Evolutionary conservation across 2,888 invertebrate genomes (phyloP).

Genomic region (Apodemia mormo): DNA sequence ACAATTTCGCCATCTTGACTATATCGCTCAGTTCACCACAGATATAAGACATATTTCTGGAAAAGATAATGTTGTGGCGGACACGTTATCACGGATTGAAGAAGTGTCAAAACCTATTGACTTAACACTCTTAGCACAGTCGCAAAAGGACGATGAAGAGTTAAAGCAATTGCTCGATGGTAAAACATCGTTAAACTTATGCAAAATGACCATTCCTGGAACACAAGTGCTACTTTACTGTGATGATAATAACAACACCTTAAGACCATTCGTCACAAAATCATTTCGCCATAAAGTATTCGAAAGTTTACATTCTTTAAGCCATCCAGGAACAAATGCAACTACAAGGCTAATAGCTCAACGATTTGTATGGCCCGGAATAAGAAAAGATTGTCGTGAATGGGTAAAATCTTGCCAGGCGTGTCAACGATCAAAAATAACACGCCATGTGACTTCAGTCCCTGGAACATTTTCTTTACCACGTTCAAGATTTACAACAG

Average conservation of each 20-base stretch:
- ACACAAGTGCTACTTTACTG: background rate
- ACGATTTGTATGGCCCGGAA: slow-evolving; percentile 26
- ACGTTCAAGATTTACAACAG: slow-evolving; percentile 41
- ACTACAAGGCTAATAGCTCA: slow-evolving; percentile 31
- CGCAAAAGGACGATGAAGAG: background rate
- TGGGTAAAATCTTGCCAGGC: slow-evolving; percentile 42
- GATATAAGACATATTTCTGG: background rate
- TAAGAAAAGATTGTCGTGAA: slow-evolving; percentile 26
- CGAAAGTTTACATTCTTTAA: slow-evolving; percentile 26
- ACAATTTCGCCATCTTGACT: background rate
- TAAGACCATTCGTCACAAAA: slow-evolving; percentile 18
- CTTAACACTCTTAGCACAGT: background rate
- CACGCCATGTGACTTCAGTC: slow-evolving; percentile 40
- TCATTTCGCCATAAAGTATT: slow-evolving; percentile 22
- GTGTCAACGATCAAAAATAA: slow-evolving; percentile 48
- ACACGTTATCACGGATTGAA: background rate
- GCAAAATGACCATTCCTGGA: background rate
- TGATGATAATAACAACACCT: background rate
- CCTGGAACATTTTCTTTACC: slow-evolving; percentile 34
- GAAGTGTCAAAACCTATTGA: background rate
- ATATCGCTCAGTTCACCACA: background rate
- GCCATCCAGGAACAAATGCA: slow-evolving; percentile 31
- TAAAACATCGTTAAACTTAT: background rate
- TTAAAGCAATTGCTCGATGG: background rate
- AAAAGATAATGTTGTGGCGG: background rate